These are phyloP conservation scores for Hemitrygon akajei DNA, from an alignment of 2,797 vertebrate species.

Conservation along the genomic window DNA sequence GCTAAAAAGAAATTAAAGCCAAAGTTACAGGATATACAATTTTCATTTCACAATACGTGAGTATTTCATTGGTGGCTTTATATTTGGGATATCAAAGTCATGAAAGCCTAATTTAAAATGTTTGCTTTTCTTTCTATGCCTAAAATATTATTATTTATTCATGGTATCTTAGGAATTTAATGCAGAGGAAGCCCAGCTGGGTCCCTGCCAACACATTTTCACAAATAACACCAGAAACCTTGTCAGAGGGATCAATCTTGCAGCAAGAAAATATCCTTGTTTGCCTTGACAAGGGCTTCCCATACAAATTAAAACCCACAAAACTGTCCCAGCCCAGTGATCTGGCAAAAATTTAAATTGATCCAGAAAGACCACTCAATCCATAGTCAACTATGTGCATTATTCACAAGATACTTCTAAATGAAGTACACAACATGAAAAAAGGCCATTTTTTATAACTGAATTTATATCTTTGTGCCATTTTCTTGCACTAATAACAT, in stretches of 20 bases:
- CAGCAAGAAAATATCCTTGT: neutral
- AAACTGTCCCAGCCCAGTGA: neutral
- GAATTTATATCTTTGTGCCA: too few relatives aligned
- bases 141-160: neutral
- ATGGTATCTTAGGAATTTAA: neutral
- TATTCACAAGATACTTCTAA: neutral
- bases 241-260: neutral
- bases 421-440: too few relatives aligned
- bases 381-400: neutral
- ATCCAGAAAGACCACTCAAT: neutral
- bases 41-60: neutral
- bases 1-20: slow-evolving; percentile 59
- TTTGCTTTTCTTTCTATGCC: neutral
- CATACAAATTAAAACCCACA: neutral
- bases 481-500: too few relatives aligned
- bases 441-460: too few relatives aligned
- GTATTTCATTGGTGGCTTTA: neutral
- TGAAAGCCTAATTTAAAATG: neutral
- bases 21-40: slow-evolving; percentile 31
- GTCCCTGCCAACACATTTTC: too few relatives aligned
- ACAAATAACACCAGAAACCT: neutral
- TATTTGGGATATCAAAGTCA: neutral
- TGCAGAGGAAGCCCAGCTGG: too few relatives aligned
- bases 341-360: neutral
- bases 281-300: too few relatives aligned